Conservation (phyloP, 2,888 invertebrate genomes). For the Andrena dorsata region DNA sequence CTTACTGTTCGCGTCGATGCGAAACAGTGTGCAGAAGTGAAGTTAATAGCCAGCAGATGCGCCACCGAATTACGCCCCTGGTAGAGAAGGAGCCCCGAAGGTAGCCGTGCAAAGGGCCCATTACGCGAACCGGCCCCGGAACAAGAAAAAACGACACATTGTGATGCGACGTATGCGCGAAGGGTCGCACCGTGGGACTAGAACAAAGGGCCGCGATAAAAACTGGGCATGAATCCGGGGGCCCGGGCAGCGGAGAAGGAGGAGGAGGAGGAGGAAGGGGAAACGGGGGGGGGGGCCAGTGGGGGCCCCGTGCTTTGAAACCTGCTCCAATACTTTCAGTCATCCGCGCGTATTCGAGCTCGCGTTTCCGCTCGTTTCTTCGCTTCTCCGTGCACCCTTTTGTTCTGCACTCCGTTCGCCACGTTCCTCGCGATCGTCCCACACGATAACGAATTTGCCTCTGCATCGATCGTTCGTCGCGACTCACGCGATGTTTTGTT, state of each 20-base stretch:
- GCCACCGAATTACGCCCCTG: constrained; percentile 54
- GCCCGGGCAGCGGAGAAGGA: constrained; percentile 45
- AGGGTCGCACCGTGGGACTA: constrained; percentile 79
- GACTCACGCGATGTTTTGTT: not conserved
- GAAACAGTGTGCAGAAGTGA: constrained; percentile 12
- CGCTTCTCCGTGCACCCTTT: constrained; percentile 36
- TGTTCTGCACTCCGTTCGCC: constrained; percentile 25
- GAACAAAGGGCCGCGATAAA: constrained; percentile 83
- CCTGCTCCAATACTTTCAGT: constrained; percentile 78
- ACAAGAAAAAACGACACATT: constrained; percentile 83
- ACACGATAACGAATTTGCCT: constrained; percentile 19
- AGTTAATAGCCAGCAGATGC: constrained; percentile 45
- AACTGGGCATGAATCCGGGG: constrained; percentile 80
- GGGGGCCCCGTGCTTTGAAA: constrained; percentile 74
- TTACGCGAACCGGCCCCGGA: constrained; percentile 74
- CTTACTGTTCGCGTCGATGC: not conserved
- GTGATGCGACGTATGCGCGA: constrained; percentile 79
- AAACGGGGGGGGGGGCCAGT: constrained; percentile 63
- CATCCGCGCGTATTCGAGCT: constrained; percentile 74
- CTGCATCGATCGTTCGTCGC: not conserved
- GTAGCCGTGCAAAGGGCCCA: constrained; percentile 66
- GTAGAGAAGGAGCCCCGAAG: constrained; percentile 56
- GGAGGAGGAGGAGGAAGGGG: constrained; percentile 56
- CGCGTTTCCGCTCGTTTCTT: constrained; percentile 65
- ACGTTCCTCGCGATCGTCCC: constrained; percentile 22